Evolutionary conservation across 1,140 invertebrate genomes (phyloP).

Genomic region (Panagrolaimus sp.): DNA sequence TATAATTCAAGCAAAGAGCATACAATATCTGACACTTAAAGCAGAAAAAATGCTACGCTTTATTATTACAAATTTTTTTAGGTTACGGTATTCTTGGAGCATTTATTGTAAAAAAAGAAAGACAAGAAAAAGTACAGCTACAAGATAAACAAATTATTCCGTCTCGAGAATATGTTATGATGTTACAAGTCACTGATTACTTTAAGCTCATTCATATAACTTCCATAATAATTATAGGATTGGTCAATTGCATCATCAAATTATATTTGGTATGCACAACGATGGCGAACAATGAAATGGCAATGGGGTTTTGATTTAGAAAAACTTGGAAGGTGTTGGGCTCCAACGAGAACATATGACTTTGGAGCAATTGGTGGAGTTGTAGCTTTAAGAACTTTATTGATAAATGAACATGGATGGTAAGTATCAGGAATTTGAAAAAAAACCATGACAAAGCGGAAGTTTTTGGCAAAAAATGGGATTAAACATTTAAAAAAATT

Average conservation of each 20-base stretch:
- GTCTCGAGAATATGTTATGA: neutral
- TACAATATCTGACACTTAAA: too few relatives aligned
- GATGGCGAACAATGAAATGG: slow-evolving; percentile 14
- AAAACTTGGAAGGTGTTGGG: slow-evolving; percentile 6
- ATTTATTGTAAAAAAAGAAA: neutral
- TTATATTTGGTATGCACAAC: slow-evolving; percentile 3
- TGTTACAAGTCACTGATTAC: neutral
- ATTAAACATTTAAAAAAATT: too few relatives aligned
- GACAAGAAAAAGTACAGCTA: neutral
- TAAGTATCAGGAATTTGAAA: too few relatives aligned
- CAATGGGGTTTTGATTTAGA: slow-evolving; percentile 7
- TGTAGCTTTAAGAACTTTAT: neutral
- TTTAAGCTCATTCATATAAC: too few relatives aligned
- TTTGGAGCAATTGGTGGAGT: neutral
- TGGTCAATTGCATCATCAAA: neutral
- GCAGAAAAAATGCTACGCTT: too few relatives aligned
- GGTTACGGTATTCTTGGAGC: neutral
- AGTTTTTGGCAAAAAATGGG: too few relatives aligned
- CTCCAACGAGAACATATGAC: neutral
- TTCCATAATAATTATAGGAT: neutral
- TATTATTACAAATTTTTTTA: too few relatives aligned
- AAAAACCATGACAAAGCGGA: too few relatives aligned
- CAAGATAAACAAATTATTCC: neutral
- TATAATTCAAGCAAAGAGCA: too few relatives aligned
- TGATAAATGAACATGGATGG: slow-evolving; percentile 1